Base-by-base conservation (phyloP, 2,797 vertebrate species). In the Astyanax mexicanus region DNA sequence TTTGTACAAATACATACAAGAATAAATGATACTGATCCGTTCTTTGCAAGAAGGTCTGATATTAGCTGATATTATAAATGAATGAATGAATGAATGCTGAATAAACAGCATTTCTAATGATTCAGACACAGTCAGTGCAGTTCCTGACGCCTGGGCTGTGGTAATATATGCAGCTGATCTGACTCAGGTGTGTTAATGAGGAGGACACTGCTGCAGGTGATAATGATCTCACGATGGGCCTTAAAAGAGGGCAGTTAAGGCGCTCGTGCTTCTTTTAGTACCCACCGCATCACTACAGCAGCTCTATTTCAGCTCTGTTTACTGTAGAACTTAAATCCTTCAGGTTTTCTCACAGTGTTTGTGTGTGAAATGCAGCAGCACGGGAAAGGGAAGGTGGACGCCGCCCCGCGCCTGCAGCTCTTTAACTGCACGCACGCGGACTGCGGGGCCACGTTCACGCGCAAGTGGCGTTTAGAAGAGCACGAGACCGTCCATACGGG, bases 401-500 rank as follows among this genome's bases (percentile, higher is more conserved):
- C 7, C 0, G 52, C 38, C 3, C 73, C 79, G 4, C 44, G 35
- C 0, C 47, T 37, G 61, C 84, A 79, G 69, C 27, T 78, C 4
- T 84, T 91, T 25, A 85, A 66, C 37, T 95, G 94, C 72, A 5
- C 72, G 0, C 77, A 85, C 17, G 35, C 61, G 0, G 87, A 78
- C 2, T 94, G 94, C 10, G 87, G 78, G 0, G 91, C 91, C 0
- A 87, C 86, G 0, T 94, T 94, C 70, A 84, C 76, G 6, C 85
- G 85, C 0, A 61, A 87, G 47, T 86, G 92, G 90, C 85, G 86
- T 29, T 84, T 93, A 35, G 79, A 83, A 1, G 90, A 94, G 69
- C 93, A 94, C 13, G 80, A 90, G 73, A 84, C 80, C 0, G 80
- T 79, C 32, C 94, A 94, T 83, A 88, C 88, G 0, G 93, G 91